A percentile compares a stretch with the other conserved stretches of the same genome.
Conservation (phyloP, 1,140 invertebrate genomes). For the Aphelinus atriplicis region DNA sequence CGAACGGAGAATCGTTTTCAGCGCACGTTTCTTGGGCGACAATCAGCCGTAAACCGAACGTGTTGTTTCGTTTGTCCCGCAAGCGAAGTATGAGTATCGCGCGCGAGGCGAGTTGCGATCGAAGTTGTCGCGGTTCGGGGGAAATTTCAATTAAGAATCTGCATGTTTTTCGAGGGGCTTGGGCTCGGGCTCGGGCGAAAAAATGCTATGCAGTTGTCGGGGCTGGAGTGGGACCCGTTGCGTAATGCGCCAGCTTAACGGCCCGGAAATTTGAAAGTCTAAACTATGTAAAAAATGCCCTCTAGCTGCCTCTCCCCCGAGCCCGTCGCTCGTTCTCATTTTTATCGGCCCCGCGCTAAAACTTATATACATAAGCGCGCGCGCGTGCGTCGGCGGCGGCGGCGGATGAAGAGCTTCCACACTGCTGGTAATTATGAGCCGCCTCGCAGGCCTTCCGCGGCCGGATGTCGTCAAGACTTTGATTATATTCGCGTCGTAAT, state of each 20-base stretch:
- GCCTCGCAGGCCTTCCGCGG: background rate
- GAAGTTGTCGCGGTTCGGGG: no score
- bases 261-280: constrained; percentile 20
- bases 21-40: no score
- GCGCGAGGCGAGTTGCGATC: no score
- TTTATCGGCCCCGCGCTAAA: background rate
- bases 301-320: background rate
- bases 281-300: constrained; percentile 1
- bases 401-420: constrained; percentile 15
- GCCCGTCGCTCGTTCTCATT: background rate
- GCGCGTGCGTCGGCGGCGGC: background rate
- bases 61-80: no score
- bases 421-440: constrained; percentile 22
- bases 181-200: no score
- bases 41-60: no score
- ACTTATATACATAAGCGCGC: background rate
- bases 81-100: no score
- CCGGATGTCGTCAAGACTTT: constrained; percentile 31
- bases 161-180: background rate
- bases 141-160: background rate
- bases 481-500: constrained; percentile 39
- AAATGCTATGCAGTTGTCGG: no score
- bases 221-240: no score
- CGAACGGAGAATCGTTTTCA: no score
- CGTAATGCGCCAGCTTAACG: background rate